Conservation (phyloP, 1,140 invertebrate genomes). For the Ectropis grisescens region DNA sequence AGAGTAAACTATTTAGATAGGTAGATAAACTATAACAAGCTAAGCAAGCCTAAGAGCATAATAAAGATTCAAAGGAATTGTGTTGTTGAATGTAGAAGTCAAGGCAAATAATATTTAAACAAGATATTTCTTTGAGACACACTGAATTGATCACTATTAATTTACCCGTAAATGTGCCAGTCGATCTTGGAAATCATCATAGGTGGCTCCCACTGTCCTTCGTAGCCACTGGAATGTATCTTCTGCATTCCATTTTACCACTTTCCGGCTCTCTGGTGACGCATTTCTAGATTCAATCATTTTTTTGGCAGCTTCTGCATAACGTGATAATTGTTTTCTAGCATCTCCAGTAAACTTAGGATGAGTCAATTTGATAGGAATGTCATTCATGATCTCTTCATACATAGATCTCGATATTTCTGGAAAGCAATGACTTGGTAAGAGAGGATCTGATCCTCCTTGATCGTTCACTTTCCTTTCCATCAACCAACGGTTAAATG, state of each 20-base stretch:
- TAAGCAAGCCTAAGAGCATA: too few species aligned
- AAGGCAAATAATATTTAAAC: too few species aligned
- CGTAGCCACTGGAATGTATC: slow-evolving; percentile 97
- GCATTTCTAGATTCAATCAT: slow-evolving; percentile 95
- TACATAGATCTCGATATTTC: slow-evolving; percentile 97
- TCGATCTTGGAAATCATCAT: slow-evolving; percentile 94
- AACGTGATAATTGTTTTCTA: slow-evolving; percentile 94
- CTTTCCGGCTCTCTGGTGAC: slow-evolving; percentile 94
- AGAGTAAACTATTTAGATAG: too few species aligned
- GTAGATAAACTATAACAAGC: too few species aligned
- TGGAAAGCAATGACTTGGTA: slow-evolving; percentile 92
- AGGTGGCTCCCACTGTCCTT: slow-evolving; percentile 93
- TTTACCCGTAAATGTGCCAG: slow-evolving; percentile 77
- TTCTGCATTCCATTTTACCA: slow-evolving; percentile 98
- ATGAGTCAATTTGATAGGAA: slow-evolving; percentile 94
- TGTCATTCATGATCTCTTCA: slow-evolving; percentile 98
- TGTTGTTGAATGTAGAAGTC: too few species aligned
- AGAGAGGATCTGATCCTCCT: slow-evolving; percentile 85
- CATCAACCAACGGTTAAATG: slow-evolving; percentile 96
- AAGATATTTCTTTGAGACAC: too few species aligned
- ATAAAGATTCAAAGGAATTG: too few species aligned
- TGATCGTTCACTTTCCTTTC: slow-evolving; percentile 93
- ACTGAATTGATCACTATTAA: too few species aligned
- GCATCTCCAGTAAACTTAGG: slow-evolving; percentile 97
- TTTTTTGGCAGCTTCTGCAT: slow-evolving; percentile 96